These are phyloP conservation scores for Drosophila quasianomalipes DNA, from an alignment of 2,888 invertebrate species.

Conservation along the genomic window DNA sequence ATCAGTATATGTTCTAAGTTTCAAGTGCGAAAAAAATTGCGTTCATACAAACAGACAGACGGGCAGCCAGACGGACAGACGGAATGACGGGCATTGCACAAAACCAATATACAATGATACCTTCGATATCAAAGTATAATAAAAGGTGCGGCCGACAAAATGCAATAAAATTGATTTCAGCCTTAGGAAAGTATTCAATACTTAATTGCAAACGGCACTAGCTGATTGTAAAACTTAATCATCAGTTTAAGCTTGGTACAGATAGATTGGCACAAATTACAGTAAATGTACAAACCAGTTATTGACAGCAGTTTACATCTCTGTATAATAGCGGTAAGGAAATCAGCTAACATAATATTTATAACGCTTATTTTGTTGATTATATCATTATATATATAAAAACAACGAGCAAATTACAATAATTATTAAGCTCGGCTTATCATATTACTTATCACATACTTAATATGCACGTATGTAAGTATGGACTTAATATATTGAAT, in stretches of 20 bases:
- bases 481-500: not conserved
- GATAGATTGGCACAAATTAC: not conserved
- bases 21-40: too few species aligned
- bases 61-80: too few species aligned
- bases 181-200: constrained; percentile 3
- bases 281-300: not conserved
- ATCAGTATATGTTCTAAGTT: too few species aligned
- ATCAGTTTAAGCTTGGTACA: not conserved
- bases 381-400: not conserved
- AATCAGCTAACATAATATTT: not conserved
- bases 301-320: not conserved
- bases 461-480: not conserved
- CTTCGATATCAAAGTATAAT: too few species aligned
- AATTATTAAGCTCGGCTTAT: constrained; percentile 1
- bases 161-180: constrained; percentile 22
- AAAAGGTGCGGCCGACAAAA: constrained; percentile 51
- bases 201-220: not conserved
- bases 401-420: not conserved
- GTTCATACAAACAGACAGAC: too few species aligned
- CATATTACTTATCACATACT: constrained; percentile 1
- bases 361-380: not conserved
- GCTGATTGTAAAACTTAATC: not conserved
- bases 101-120: too few species aligned
- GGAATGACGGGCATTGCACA: too few species aligned
- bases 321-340: not conserved